Base-by-base conservation (phyloP, 2,113 vertebrate genomes). In the Hypanus sabinus region DNA sequence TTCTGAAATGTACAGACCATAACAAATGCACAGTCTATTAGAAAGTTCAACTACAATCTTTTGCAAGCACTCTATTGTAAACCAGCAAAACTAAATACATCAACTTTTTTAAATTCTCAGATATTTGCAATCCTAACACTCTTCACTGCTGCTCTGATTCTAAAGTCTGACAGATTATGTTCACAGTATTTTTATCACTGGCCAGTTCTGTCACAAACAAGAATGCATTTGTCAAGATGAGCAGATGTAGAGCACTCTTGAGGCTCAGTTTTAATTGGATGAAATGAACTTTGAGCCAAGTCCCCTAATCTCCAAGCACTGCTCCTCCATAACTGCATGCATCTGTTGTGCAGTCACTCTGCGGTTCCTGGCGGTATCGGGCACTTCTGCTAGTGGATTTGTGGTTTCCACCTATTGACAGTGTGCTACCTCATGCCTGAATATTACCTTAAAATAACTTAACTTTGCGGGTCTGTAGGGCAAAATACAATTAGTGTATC, bases 1-100 rank as follows among this genome's bases (percentile, higher is more conserved):
- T 75, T 93, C 71, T 93, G 91, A 90, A 90, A 90, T 90, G 36
- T 73, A 38, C 73, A 73, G 27, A 70, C 91, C 91, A 73, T 38
- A 30, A 55, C 71, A 22, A 93, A 24, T 14, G 27, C 12, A 46
- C 38, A 5, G 22, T 55, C 9, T 75, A 30, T 73, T 55, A 24
- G 18, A 55, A 73, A 93, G 62, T 91, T 38, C 16, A 9, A 92
- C 36, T 36, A 27, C 9, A 22, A 36, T 55, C 36, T 46, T 10
- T 33, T 55, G 33, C 68, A 93, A 71, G 33, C 5, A 24, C 30
- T 46, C 12, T 0, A 16, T 30, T 73, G 30, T 75, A 55, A 55
- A 71, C 38, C 68, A 73, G 38, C 68, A 87, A 55, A 87, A 55
- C 10, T 24, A 55, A 57, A 83, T 55, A 83, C 18, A 83, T 57